phyloP scores from a whole-genome alignment of 2,797 vertebrate genomes.

The Danio aesculapii region DNA sequence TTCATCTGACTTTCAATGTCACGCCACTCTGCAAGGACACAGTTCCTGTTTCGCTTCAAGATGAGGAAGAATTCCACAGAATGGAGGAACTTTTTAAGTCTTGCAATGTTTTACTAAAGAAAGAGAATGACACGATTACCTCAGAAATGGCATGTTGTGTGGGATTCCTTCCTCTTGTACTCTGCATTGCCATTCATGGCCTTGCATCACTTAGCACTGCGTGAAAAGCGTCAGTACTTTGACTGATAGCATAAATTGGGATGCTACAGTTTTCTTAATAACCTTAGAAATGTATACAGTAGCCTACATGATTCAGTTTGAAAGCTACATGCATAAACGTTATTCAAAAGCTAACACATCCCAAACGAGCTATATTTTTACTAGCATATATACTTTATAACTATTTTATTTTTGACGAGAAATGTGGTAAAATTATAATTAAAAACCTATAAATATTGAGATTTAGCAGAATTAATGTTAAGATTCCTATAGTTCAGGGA shows the following conservation, averaged over 20 bases:
- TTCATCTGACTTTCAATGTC: conserved; percentile 65
- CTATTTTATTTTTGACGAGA: background rate
- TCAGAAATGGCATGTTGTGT: conserved; percentile 63
- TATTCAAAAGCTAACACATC: too few species aligned
- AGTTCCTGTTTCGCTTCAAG: conserved; percentile 70
- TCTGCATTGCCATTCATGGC: conserved; percentile 81
- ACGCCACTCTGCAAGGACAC: conserved; percentile 66
- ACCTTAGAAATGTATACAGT: too few species aligned
- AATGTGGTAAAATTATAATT: background rate
- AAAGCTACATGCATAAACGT: too few species aligned
- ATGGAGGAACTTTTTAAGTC: conserved; percentile 79
- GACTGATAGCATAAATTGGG: background rate
- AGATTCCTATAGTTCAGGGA: too few species aligned
- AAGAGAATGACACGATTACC: conserved; percentile 69
- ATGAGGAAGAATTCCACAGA: conserved; percentile 73
- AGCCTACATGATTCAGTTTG: too few species aligned
- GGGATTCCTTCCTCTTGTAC: conserved; percentile 70
- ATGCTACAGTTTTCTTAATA: too few species aligned
- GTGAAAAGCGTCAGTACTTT: background rate
- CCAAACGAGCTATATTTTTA: too few species aligned
- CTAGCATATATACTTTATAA: too few species aligned
- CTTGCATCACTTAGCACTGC: conserved; percentile 66
- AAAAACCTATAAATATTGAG: background rate
- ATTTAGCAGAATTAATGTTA: background rate
- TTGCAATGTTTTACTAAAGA: conserved; percentile 74